Evolutionary conservation across 64 coral and sea anemone genomes (phyloP).

Genomic region (Cladopsammia gracilis): DNA sequence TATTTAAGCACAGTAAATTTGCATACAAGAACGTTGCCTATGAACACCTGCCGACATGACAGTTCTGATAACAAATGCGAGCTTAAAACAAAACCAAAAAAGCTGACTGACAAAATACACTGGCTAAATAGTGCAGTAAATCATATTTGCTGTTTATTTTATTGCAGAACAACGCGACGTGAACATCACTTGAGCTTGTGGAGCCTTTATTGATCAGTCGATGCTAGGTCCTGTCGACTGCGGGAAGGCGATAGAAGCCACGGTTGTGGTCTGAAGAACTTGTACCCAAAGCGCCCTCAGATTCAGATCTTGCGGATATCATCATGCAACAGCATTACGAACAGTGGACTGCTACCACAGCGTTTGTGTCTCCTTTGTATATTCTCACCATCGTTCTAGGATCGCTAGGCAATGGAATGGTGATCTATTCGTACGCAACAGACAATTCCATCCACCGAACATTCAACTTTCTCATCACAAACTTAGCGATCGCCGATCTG

Average conservation of each 20-base stretch:
- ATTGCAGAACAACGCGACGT: not conserved
- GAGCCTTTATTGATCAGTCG: too few relatives aligned
- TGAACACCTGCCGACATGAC: not conserved
- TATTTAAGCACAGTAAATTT: not conserved
- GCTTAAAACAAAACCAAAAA: not conserved
- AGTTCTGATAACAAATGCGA: not conserved
- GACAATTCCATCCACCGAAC: conserved; percentile 66
- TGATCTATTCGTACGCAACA: conserved; percentile 76
- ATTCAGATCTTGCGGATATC: not conserved
- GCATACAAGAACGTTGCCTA: not conserved
- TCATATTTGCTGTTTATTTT: not conserved
- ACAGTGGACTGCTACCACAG: conserved; percentile 77
- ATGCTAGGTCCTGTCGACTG: too few relatives aligned
- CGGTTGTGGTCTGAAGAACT: too few relatives aligned
- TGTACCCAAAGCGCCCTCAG: too few relatives aligned
- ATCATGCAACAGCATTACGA: conserved; percentile 55
- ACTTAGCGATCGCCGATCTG: conserved; percentile 89
- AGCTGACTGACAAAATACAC: not conserved
- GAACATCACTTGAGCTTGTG: not conserved
- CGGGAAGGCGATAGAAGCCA: too few relatives aligned
- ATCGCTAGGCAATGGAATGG: conserved; percentile 78
- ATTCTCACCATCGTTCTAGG: conserved; percentile 78
- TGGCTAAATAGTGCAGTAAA: not conserved
- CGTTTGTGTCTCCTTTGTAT: conserved; percentile 79
- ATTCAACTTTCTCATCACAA: conserved; percentile 87